Conservation (phyloP, 1,140 invertebrate genomes). For the Drosophila punjabiensis region DNA sequence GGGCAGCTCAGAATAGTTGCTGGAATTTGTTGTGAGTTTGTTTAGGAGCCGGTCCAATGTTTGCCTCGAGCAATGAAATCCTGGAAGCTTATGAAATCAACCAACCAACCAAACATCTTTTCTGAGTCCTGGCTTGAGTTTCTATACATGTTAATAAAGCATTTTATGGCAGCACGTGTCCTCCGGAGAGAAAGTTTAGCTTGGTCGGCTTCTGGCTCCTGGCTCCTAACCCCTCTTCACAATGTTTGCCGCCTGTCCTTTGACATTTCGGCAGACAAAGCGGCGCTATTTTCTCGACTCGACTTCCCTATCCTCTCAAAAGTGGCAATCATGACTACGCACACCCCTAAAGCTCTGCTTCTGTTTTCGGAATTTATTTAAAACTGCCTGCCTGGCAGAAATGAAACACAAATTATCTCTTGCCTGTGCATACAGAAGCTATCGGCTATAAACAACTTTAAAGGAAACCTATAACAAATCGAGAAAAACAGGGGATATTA, state of each 20-base stretch:
- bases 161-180: conserved; percentile 73
- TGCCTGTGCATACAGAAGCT: conserved; percentile 7
- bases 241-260: conserved; percentile 35
- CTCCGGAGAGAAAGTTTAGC: conserved; percentile 22
- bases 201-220: conserved; percentile 32
- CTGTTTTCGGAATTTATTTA: conserved; percentile 52
- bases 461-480: not conserved
- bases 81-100: conserved; percentile 33
- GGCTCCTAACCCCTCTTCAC: conserved; percentile 11
- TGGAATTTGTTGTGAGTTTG: conserved; percentile 52
- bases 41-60: conserved; percentile 62
- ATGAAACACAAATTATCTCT: conserved; percentile 43
- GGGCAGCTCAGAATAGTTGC: conserved; percentile 28
- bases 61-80: conserved; percentile 50
- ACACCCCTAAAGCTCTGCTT: not conserved
- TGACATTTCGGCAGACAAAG: conserved; percentile 66
- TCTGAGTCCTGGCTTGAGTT: not conserved
- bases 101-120: conserved; percentile 13
- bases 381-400: conserved; percentile 48
- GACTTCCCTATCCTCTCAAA: conserved; percentile 32
- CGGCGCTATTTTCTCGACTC: conserved; percentile 53
- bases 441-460: not conserved
- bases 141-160: conserved; percentile 71
- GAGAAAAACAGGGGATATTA: not conserved
- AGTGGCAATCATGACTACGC: conserved; percentile 34